phyloP scores from a whole-genome alignment of 2,113 vertebrate genomes.

The Paracanthobrama guichenoti region DNA sequence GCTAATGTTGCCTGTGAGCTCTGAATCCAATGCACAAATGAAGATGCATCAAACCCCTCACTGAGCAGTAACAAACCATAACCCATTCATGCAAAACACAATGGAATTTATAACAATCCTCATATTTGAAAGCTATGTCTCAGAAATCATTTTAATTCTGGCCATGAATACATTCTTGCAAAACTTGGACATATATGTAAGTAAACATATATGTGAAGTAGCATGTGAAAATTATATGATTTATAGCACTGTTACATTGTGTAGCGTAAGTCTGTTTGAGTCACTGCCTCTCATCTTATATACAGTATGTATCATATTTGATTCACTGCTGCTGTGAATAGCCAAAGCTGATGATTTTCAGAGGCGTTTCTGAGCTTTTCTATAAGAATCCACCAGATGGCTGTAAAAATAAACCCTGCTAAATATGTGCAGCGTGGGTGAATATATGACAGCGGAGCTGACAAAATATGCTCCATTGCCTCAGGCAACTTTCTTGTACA shows the following conservation, averaged over 20 bases:
- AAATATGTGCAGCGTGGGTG: conserved; percentile 49
- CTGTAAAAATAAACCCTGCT: conserved; percentile 55
- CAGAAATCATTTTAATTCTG: not conserved
- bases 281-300: conserved; percentile 11
- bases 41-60: conserved; percentile 18
- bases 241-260: not conserved
- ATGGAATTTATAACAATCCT: not conserved
- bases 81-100: conserved; percentile 22
- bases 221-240: not conserved
- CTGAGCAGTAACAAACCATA: not conserved
- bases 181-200: not conserved
- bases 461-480: conserved; percentile 45
- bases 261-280: not conserved
- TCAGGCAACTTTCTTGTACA: conserved; percentile 40
- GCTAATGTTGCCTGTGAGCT: conserved; percentile 29
- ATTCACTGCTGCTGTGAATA: conserved; percentile 48
- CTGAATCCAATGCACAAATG: conserved; percentile 21
- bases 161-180: not conserved
- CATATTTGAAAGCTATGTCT: not conserved
- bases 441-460: conserved; percentile 21
- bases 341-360: conserved; percentile 40
- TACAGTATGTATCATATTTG: conserved; percentile 20
- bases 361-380: conserved; percentile 50
- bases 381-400: conserved; percentile 55
- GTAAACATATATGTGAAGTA: not conserved